These are phyloP conservation scores for Pteropus alecto DNA, from an alignment of 2,113 vertebrate genomes.

Conservation along the genomic window DNA sequence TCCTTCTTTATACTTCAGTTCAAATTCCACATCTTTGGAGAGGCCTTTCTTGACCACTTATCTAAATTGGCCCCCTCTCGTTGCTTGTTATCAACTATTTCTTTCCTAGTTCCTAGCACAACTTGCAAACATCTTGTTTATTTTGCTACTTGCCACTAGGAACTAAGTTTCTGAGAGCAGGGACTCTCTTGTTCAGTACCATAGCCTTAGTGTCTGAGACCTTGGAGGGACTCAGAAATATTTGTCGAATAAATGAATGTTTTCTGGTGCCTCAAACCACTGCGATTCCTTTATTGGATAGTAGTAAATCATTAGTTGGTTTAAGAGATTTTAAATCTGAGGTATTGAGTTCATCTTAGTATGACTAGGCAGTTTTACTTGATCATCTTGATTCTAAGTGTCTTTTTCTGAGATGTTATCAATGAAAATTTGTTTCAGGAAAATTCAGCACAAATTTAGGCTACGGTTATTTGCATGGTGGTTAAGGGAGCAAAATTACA, in stretches of 20 bases:
- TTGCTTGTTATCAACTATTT: not conserved
- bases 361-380: slow-evolving; percentile 12
- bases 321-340: slow-evolving; percentile 39
- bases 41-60: not conserved
- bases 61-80: not conserved
- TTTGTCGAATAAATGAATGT: slow-evolving; percentile 19
- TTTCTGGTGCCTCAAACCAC: not conserved
- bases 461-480: not conserved
- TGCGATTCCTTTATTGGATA: not conserved
- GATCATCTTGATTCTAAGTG: slow-evolving; percentile 7
- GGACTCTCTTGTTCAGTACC: not conserved
- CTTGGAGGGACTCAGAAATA: not conserved
- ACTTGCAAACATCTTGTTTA: slow-evolving; percentile 11
- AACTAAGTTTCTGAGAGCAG: not conserved
- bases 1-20: not conserved
- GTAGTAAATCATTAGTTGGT: not conserved
- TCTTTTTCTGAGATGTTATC: not conserved
- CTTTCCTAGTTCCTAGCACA: not conserved
- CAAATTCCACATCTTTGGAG: not conserved
- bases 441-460: not conserved
- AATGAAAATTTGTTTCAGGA: slow-evolving; percentile 29
- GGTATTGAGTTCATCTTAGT: not conserved
- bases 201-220: not conserved
- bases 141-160: not conserved
- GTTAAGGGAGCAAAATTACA: not conserved